phyloP scores from a whole-genome alignment of 2,797 vertebrate species.

The Xenentodon cancila region DNA sequence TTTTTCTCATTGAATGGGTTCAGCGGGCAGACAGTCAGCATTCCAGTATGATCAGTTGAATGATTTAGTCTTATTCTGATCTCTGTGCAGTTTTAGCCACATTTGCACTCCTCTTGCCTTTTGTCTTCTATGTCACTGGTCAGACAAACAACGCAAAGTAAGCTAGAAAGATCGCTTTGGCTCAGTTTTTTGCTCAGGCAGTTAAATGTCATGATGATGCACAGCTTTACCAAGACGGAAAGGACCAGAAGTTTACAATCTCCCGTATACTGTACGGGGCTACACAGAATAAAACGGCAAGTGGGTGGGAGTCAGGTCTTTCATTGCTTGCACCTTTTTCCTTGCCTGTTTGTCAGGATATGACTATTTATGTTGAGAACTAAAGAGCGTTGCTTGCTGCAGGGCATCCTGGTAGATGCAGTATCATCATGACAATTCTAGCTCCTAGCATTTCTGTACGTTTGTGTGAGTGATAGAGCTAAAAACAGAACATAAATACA shows the following conservation, averaged over 20 bases:
- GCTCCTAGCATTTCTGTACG: slow-evolving; percentile 3
- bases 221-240: slow-evolving; percentile 13
- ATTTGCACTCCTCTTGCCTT: slow-evolving; percentile 20
- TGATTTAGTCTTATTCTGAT: slow-evolving; percentile 25
- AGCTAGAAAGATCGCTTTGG: slow-evolving; percentile 26
- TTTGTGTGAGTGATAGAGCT: slow-evolving; percentile 20
- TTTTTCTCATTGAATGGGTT: no score
- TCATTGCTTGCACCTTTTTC: slow-evolving; percentile 18
- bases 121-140: slow-evolving; percentile 29
- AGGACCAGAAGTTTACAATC: slow-evolving; percentile 24
- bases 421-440: slow-evolving; percentile 28
- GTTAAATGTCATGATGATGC: slow-evolving; percentile 31
- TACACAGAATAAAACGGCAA: slow-evolving; percentile 14
- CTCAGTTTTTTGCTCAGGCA: slow-evolving; percentile 1
- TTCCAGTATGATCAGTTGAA: slow-evolving; percentile 19
- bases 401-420: slow-evolving; percentile 53
- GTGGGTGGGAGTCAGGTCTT: slow-evolving; percentile 34
- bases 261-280: slow-evolving; percentile 5
- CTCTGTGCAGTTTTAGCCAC: slow-evolving; percentile 26
- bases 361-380: slow-evolving; percentile 39
- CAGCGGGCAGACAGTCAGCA: no score
- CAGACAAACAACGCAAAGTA: slow-evolving; percentile 16
- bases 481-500: slow-evolving; percentile 41
- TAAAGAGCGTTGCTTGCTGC: slow-evolving; percentile 33
- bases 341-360: slow-evolving; percentile 31